Percentiles rank a stretch among this genome's conserved stretches.
These are phyloP conservation scores for Drosophila buzzatii DNA, from an alignment of 2,888 invertebrate species.

Conservation along the genomic window DNA sequence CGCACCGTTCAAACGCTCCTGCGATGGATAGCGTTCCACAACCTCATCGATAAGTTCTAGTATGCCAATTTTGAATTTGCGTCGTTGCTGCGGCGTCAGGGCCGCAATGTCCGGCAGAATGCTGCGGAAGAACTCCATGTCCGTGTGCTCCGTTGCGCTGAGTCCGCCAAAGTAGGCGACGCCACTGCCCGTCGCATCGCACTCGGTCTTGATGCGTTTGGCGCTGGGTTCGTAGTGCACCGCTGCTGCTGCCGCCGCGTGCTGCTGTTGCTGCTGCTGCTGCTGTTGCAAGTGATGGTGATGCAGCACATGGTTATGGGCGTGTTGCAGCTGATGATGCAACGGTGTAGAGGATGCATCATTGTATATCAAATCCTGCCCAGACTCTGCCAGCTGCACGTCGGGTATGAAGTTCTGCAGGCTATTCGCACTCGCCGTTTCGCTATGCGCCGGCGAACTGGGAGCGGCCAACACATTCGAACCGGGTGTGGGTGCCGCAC, in stretches of 20 bases:
- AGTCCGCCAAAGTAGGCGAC: slow-evolving; percentile 56
- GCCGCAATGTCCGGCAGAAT: slow-evolving; percentile 86
- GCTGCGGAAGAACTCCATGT: slow-evolving; percentile 86
- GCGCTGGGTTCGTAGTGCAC: slow-evolving; percentile 53
- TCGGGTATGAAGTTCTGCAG: slow-evolving; percentile 83
- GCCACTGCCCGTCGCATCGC: slow-evolving; percentile 67
- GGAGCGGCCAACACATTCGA: slow-evolving; percentile 29
- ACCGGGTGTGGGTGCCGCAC: slow-evolving; percentile 15
- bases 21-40: slow-evolving; percentile 80
- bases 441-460: slow-evolving; percentile 76
- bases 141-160: slow-evolving; percentile 74
- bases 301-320: slow-evolving; percentile 46
- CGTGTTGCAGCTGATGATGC: slow-evolving; percentile 51
- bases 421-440: slow-evolving; percentile 83
- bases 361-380: slow-evolving; percentile 64
- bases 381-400: slow-evolving; percentile 77
- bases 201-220: slow-evolving; percentile 83
- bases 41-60: slow-evolving; percentile 86
- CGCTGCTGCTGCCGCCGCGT: slow-evolving; percentile 38
- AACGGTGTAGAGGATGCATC: slow-evolving; percentile 56
- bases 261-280: slow-evolving; percentile 32
- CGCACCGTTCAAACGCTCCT: slow-evolving; percentile 56
- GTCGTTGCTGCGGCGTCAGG: slow-evolving; percentile 86
- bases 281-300: slow-evolving; percentile 50
- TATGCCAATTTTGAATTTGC: slow-evolving; percentile 86